These are phyloP conservation scores for Salvelinus fontinalis DNA, from an alignment of 2,113 vertebrate genomes.

Conservation along the genomic window DNA sequence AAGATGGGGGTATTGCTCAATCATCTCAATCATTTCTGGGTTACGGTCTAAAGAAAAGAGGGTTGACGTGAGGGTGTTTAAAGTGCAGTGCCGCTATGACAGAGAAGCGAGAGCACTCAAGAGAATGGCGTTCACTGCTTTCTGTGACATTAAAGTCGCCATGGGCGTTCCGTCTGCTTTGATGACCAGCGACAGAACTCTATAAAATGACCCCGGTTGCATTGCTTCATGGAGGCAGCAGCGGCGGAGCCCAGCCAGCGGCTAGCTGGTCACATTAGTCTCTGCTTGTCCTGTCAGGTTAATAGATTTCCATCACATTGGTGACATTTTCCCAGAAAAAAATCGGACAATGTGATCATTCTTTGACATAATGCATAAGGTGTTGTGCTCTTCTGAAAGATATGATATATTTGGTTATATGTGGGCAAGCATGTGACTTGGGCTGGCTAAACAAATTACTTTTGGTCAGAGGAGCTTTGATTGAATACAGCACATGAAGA, in stretches of 20 bases:
- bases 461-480: too few relatives aligned
- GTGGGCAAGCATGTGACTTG: too few relatives aligned
- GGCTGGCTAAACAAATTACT: too few relatives aligned
- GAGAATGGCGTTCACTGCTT: conserved; percentile 9
- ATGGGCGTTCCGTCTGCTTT: conserved; percentile 33
- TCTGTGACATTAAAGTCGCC: conserved; percentile 26
- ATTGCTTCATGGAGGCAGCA: background rate
- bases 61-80: too few relatives aligned
- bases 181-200: conserved; percentile 28
- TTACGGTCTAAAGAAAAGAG: too few relatives aligned
- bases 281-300: conserved; percentile 54
- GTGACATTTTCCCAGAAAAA: conserved; percentile 43
- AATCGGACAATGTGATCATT: conserved; percentile 20
- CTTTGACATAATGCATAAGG: background rate
- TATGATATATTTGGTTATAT: background rate
- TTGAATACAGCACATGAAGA: too few relatives aligned
- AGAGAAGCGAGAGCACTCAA: background rate
- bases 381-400: background rate
- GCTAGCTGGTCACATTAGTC: conserved; percentile 24
- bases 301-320: conserved; percentile 64
- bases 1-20: too few relatives aligned
- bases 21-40: too few relatives aligned
- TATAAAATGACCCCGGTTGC: conserved; percentile 21
- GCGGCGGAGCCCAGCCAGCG: background rate
- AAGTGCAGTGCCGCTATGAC: too few relatives aligned